Conservation (phyloP, 2,113 vertebrate genomes). For the Thunnus maccoyii region DNA sequence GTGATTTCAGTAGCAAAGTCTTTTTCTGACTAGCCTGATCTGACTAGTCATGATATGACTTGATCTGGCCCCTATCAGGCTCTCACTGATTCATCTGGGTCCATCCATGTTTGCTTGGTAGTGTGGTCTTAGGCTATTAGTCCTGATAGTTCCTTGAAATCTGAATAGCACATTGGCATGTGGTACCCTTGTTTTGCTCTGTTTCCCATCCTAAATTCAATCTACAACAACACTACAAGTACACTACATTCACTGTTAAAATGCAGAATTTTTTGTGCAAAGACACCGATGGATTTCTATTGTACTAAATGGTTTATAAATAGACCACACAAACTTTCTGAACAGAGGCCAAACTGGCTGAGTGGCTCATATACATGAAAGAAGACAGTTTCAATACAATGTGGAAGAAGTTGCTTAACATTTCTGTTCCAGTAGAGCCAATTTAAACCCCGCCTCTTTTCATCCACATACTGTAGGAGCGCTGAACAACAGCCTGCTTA, state of each 20-base stretch:
- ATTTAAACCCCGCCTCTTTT: conserved; percentile 20
- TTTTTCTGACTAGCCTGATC: too few species aligned
- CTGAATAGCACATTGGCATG: neutral
- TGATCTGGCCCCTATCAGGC: too few species aligned
- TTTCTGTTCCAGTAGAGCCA: conserved; percentile 15
- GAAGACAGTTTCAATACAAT: neutral
- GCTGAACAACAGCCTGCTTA: neutral
- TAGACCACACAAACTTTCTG: neutral
- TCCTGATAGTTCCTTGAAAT: neutral
- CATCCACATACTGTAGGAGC: conserved; percentile 10
- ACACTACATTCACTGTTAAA: conserved; percentile 1
- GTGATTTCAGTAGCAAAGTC: too few species aligned
- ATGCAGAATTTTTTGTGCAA: neutral
- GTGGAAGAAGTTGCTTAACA: conserved; percentile 6
- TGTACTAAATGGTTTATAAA: conserved; percentile 7
- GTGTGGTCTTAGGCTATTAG: too few species aligned
- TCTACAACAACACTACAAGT: neutral
- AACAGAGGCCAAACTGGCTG: conserved; percentile 9
- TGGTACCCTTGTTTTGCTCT: neutral
- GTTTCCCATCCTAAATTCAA: neutral
- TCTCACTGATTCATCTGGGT: too few species aligned
- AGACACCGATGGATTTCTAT: neutral
- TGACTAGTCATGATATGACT: too few species aligned
- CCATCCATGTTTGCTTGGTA: too few species aligned
- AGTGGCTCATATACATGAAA: conserved; percentile 33